phyloP scores from a whole-genome alignment of 2,113 vertebrate genomes.

The Onychostruthus taczanowskii region DNA sequence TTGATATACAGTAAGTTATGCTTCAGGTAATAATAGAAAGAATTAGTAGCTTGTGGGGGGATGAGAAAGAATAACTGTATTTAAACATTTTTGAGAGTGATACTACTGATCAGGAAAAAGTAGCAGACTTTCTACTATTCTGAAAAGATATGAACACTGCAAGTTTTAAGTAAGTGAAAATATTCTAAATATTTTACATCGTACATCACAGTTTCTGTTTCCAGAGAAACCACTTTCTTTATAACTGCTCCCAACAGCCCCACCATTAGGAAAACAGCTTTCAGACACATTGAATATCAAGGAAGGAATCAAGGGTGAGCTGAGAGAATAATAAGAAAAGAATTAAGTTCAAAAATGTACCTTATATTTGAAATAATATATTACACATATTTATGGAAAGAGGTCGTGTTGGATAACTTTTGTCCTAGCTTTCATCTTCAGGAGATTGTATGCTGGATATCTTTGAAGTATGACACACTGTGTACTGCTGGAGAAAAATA shows the following conservation, averaged over 20 bases:
- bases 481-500: neutral
- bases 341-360: neutral
- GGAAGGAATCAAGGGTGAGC: neutral
- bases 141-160: neutral
- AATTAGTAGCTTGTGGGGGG: neutral
- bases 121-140: neutral
- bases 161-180: neutral
- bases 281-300: neutral
- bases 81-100: neutral
- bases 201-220: neutral
- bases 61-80: neutral
- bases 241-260: neutral
- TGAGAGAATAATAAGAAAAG: neutral
- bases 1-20: neutral
- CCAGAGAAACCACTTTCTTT: neutral
- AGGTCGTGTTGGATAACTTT: neutral
- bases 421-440: neutral
- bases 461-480: neutral
- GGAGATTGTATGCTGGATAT: neutral
- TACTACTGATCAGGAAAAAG: neutral
- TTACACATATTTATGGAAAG: neutral
- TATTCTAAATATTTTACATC: neutral
- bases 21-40: neutral
- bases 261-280: neutral
- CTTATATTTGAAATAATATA: neutral